Base-by-base conservation (phyloP, 2,888 invertebrate genomes). In the Alloscopus bannaensis region DNA sequence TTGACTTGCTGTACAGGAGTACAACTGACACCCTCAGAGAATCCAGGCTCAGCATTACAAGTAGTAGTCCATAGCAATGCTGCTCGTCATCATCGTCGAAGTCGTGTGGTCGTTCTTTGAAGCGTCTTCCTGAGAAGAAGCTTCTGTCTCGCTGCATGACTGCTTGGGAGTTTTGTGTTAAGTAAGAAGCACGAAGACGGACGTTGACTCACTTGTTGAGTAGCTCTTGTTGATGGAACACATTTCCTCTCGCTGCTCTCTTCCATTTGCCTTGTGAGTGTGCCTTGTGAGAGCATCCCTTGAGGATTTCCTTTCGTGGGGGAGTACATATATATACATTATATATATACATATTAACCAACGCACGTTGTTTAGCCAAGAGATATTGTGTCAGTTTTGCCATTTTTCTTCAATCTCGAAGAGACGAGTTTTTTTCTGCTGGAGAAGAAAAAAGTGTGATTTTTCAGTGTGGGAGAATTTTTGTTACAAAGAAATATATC, bases 171-270 rank as follows among this genome's bases (percentile, higher is more conserved):
- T 6, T 11, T n/a, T 18, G 64, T 29, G 47, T 70, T 77, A 77
- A 70, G 77, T 60, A 68, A 26, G 69, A 40, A 13, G 62, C 52
- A 40, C 60, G 29, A 70, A 77, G 77, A 77, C 77, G 77, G 70
- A 69, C 77, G 64, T 70, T 77, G 64, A 77, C 77, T 77, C 77
- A 77, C 77, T 77, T 77, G 77, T 77, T 77, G 77, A 77, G 77
- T 69, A 64, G 77, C 69, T 68, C 22, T 55, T 70, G 68, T 70
- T 52, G 18, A 55, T 31, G 69, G 57, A 45, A 64, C 62, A 68
- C 76, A 77, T 47, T 70, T 47, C 42, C 42, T 65, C 52, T n/a
- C 6, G 52, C 60, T 66, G 66, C 57, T 65, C 31, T 36, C 28
- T 47, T 22, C 20, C 42, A 65, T 62, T 50, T 13, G n/a, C 28